phyloP scores from a whole-genome alignment of 1,140 invertebrate genomes.

The Oscheius sp. region DNA sequence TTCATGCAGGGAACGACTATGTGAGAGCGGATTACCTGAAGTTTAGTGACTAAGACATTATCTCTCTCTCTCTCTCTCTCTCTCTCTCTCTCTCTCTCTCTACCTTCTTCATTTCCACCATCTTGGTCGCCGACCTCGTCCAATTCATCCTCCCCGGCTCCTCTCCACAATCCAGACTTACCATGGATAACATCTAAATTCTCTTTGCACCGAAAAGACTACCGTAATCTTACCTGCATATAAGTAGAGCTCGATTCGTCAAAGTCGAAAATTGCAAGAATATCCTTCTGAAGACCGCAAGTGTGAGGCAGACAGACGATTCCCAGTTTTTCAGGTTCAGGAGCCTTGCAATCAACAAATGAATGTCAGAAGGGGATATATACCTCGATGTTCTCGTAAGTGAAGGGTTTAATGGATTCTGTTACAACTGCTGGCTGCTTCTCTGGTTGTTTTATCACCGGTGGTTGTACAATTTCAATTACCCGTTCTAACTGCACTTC shows the following conservation, averaged over 20 bases:
- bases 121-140: conserved; percentile 5
- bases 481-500: too few relatives aligned
- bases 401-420: conserved; percentile 1
- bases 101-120: conserved; percentile 14
- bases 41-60: neutral
- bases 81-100: too few relatives aligned
- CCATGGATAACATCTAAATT: neutral
- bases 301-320: neutral
- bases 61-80: too few relatives aligned
- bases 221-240: neutral
- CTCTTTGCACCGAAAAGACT: neutral
- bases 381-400: neutral
- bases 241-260: conserved; percentile 3
- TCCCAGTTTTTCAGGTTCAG: neutral
- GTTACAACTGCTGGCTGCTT: too few relatives aligned
- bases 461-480: too few relatives aligned
- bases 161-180: neutral
- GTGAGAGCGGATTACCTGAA: conserved; percentile 15
- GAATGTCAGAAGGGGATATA: neutral
- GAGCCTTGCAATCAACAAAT: neutral
- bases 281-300: neutral
- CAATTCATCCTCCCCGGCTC: conserved; percentile 33
- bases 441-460: too few relatives aligned
- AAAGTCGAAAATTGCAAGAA: neutral
- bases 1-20: conserved; percentile 35